Evolutionary conservation across 1,140 invertebrate species (phyloP), one percentile per base, ranked within the genome.

Genomic region (Drosophila kanapiae): DNA sequence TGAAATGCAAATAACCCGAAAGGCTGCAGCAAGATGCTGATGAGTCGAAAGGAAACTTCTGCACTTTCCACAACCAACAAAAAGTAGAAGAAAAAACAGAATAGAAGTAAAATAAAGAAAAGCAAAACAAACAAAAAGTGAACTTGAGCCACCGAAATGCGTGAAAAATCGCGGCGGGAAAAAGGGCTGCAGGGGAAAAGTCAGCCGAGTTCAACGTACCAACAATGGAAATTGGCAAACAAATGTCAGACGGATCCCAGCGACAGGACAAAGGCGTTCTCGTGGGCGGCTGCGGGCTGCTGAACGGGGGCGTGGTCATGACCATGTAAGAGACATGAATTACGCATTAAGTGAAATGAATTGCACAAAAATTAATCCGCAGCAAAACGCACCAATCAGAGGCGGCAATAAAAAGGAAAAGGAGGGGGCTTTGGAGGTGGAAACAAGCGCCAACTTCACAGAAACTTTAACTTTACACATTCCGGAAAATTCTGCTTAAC

Each of bases 311-410:
- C 75, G 62, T 69, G 57, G 43, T 37, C 49, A 29, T 31, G 49
- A 31, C 38, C 64, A 70, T 78, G 43, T 77, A 63, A 16, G 49
- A 54, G 45, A 61, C 68, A 72, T 63, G 56, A 76, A 83, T 80
- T 87, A 78, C 76, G 80, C 85, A 86, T 83, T 87, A 87, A 87
- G 80, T 87, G 71, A 87, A 88, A 88, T 80, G 80, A 87, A 87
- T 83, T 77, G 80, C 80, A 80, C 35, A 47, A 87, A 75, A 86
- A 80, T 60, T 43, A 47, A 72, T 74, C n/a, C 45, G 10, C 43
- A 42, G 49, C 59, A 59, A 45, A 47, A 14, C 29, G 37, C 35
- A 59, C 23, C 53, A 42, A 65, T 51, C 38, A 42, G 43, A 61
- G 43, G 38, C 40, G 49, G 31, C 29, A 62, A 68, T 48, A 63